Conservation (phyloP, 2,888 invertebrate genomes). For the Drosophila kokeensis region DNA sequence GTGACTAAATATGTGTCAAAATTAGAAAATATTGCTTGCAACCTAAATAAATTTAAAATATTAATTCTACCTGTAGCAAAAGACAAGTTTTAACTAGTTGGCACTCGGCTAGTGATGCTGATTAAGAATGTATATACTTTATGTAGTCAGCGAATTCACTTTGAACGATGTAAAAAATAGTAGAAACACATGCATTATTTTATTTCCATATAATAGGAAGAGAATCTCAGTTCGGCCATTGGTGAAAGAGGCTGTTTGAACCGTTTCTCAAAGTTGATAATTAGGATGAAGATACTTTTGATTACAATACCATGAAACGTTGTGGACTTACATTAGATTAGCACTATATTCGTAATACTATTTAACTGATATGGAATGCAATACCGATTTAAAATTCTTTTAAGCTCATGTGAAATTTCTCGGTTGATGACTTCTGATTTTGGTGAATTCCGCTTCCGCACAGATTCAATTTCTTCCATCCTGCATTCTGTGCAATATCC, state of each 20-base stretch:
- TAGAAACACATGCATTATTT: neutral
- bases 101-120: neutral
- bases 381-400: too few species aligned
- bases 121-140: neutral
- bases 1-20: neutral
- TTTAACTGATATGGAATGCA: neutral
- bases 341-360: neutral
- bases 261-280: neutral
- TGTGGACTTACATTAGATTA: neutral
- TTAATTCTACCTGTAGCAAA: neutral
- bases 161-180: neutral
- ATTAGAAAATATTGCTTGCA: neutral
- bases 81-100: neutral
- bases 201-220: neutral
- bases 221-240: neutral
- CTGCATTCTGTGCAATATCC: neutral
- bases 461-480: neutral
- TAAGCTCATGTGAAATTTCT: neutral
- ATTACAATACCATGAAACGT: neutral
- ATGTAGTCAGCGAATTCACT: neutral
- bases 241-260: neutral
- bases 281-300: neutral
- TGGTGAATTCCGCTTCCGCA: neutral
- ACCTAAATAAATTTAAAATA: too few species aligned
- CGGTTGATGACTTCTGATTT: neutral